Percentiles rank a stretch among this genome's conserved stretches.
phyloP scores from a whole-genome alignment of 2,113 vertebrate genomes.

The Lamprotornis superbus region DNA sequence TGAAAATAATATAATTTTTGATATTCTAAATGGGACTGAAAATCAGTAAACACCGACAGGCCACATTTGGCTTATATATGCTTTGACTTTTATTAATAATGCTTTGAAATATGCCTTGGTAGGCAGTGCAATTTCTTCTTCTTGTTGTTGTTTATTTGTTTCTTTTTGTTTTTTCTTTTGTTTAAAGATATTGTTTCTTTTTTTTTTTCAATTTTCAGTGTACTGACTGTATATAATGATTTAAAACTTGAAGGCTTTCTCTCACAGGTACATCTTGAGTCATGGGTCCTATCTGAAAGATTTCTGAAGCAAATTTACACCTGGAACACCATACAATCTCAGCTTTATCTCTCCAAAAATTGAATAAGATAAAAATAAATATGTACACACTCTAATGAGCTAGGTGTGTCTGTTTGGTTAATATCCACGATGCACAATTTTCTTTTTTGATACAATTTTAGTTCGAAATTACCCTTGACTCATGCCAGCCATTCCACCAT shows the following conservation, averaged over 20 bases:
- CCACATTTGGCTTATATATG: neutral
- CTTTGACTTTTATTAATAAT: neutral
- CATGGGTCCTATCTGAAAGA: neutral
- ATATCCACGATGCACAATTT: neutral
- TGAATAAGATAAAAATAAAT: constrained; percentile 34
- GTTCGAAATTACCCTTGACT: neutral
- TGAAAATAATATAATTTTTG: neutral
- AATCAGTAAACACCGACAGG: neutral
- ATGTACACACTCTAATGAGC: neutral
- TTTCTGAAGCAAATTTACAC: neutral
- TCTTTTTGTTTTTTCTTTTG: neutral
- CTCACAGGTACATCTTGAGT: neutral
- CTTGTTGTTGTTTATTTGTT: no score
- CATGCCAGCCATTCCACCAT: neutral
- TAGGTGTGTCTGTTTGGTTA: neutral
- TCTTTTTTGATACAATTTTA: neutral
- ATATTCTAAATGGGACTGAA: neutral
- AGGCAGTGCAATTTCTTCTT: neutral
- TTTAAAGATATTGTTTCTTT: accelerated
- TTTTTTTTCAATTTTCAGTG: neutral
- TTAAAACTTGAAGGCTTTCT: neutral
- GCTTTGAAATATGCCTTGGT: neutral
- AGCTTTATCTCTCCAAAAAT: neutral
- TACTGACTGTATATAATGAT: neutral
- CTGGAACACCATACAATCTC: neutral